Evolutionary conservation across 1,140 invertebrate genomes (phyloP).

Genomic region (Pogonus chalceus): DNA sequence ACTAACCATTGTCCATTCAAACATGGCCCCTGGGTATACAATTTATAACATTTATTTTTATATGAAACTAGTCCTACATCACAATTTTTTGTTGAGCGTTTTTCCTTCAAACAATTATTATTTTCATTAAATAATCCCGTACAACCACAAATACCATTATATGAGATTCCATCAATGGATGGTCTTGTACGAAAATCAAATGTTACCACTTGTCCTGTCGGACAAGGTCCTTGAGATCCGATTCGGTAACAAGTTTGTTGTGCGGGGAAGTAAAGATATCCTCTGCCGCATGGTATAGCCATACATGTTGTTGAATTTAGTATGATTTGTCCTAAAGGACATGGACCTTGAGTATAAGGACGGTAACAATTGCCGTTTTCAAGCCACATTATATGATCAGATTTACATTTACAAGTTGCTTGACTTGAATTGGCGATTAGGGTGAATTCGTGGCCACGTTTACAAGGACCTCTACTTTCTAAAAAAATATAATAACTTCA

Average conservation of each 20-base stretch:
- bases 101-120: constrained; percentile 21
- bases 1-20: constrained; percentile 61
- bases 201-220: constrained; percentile 54
- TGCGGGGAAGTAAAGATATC: constrained; percentile 60
- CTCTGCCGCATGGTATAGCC: constrained; percentile 56
- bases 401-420: constrained; percentile 57
- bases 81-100: constrained; percentile 6
- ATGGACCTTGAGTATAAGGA: constrained; percentile 65
- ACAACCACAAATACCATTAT: constrained; percentile 68
- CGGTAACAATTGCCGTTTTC: constrained; percentile 60
- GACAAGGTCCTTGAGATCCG: constrained; percentile 61
- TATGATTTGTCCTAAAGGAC: constrained; percentile 53
- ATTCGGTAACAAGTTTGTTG: constrained; percentile 63
- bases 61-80: constrained; percentile 44
- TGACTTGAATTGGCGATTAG: constrained; percentile 34
- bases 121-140: constrained; percentile 30
- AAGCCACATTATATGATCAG: constrained; percentile 52
- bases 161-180: constrained; percentile 67
- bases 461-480: constrained; percentile 60
- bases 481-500: constrained; percentile 52
- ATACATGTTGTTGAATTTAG: constrained; percentile 48
- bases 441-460: constrained; percentile 53
- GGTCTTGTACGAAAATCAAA: constrained; percentile 66
- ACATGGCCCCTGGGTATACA: constrained; percentile 66
- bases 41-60: constrained; percentile 53